phyloP scores from a whole-genome alignment of 2,888 invertebrate species.

The Coremacera marginata region DNA sequence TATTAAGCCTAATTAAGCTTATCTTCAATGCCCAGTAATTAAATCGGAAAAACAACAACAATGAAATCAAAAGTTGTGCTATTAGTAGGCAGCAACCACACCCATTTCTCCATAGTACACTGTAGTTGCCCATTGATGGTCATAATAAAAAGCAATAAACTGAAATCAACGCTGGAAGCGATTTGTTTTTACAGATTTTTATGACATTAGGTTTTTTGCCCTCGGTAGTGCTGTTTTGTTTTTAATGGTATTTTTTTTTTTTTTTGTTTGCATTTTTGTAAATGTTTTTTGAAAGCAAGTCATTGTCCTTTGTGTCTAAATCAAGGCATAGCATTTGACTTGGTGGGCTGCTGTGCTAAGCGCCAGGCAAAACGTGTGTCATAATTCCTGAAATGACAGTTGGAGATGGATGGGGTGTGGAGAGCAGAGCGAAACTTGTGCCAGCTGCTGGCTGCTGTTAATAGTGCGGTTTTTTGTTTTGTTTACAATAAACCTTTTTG shows the following conservation, averaged over 20 bases:
- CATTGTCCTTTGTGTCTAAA: conserved; percentile 19
- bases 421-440: neutral
- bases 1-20: too few species aligned
- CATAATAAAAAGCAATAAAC: neutral
- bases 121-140: neutral
- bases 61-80: too few species aligned
- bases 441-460: neutral
- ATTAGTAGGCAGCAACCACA: too few species aligned
- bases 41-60: too few species aligned
- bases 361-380: neutral
- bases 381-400: conserved; percentile 5
- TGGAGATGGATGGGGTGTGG: neutral
- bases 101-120: too few species aligned
- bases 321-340: neutral
- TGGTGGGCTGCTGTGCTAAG: neutral
- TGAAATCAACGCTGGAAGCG: too few species aligned
- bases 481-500: neutral
- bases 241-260: too few species aligned
- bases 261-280: too few species aligned
- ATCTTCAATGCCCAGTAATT: too few species aligned
- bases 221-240: too few species aligned
- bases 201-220: too few species aligned
- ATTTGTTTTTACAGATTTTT: too few species aligned
- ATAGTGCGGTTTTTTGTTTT: neutral
- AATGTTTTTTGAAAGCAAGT: neutral